These are phyloP conservation scores for Patiria pectinifera DNA, from an alignment of 53 echinoderm and acorn worm species.

Conservation along the genomic window DNA sequence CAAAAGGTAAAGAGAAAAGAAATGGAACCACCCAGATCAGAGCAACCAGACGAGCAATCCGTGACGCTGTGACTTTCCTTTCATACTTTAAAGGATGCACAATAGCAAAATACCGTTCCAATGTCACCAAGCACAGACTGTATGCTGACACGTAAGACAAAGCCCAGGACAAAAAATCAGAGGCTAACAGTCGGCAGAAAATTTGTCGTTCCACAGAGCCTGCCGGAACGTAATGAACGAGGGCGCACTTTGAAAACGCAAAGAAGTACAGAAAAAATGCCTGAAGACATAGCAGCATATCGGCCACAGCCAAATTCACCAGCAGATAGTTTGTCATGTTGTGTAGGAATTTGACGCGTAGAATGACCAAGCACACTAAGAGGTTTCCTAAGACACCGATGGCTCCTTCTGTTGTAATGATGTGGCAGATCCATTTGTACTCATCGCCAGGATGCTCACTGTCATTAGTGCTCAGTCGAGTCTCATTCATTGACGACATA, in stretches of 20 bases:
- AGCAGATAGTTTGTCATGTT: too few species aligned
- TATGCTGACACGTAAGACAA: conserved; percentile 1
- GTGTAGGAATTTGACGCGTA: too few species aligned
- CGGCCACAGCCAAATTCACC: conserved; percentile 34
- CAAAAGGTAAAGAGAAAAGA: background rate
- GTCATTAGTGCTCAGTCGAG: background rate
- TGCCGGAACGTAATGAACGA: background rate
- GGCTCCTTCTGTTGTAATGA: background rate
- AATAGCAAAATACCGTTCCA: conserved; percentile 17
- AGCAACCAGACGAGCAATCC: background rate
- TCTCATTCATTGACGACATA: too few species aligned
- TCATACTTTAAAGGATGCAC: conserved; percentile 27
- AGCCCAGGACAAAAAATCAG: background rate
- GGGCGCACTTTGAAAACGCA: background rate
- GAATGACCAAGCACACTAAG: too few species aligned
- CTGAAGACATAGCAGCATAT: background rate
- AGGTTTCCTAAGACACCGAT: background rate
- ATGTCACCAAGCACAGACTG: conserved; percentile 41
- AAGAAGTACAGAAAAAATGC: background rate
- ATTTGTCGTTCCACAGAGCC: background rate
- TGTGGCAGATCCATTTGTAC: background rate
- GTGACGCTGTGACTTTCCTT: background rate
- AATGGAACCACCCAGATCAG: background rate
- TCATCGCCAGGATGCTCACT: background rate
- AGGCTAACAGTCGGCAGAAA: background rate